phyloP scores from a whole-genome alignment of 2,888 invertebrate genomes.

The Galerucella nymphaeae region DNA sequence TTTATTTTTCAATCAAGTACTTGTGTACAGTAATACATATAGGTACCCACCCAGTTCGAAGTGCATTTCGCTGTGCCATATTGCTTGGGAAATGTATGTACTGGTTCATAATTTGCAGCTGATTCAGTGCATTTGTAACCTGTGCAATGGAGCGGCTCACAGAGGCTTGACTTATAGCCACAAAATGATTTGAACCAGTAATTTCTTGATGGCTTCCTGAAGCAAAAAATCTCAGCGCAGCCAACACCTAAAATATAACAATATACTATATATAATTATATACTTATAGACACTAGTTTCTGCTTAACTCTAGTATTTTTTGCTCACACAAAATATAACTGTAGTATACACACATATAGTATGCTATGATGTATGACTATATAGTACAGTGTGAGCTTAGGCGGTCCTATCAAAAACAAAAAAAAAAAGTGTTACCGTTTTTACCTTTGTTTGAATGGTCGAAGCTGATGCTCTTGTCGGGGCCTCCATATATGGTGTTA shows the following conservation, averaged over 20 bases:
- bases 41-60: neutral
- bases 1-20: no score
- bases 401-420: constrained; percentile 2
- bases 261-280: no score
- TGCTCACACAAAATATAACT: constrained; percentile 4
- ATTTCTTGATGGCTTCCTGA: no score
- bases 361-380: neutral
- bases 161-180: no score
- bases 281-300: no score
- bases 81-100: neutral
- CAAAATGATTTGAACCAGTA: no score
- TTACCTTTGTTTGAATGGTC: neutral
- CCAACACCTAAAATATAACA: no score
- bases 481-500: no score
- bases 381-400: neutral
- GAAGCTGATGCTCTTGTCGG: no score
- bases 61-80: neutral
- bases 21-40: neutral
- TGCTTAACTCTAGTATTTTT: neutral
- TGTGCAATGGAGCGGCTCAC: no score
- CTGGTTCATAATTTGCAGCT: neutral
- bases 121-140: no score
- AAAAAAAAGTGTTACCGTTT: neutral
- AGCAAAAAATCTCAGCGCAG: no score
- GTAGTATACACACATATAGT: neutral